phyloP scores from a whole-genome alignment of 2,888 invertebrate genomes.

The Lymantria monacha region DNA sequence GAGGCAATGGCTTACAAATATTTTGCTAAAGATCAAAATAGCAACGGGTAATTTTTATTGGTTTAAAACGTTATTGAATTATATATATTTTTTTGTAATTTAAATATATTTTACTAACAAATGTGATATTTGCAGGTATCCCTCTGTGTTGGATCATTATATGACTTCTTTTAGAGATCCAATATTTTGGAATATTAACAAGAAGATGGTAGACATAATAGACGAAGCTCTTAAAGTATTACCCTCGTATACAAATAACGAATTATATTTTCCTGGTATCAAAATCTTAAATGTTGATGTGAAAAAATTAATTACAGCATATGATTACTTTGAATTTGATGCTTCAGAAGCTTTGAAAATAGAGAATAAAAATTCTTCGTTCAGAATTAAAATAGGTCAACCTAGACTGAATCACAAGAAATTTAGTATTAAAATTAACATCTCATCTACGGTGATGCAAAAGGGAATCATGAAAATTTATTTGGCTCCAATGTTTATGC shows the following conservation, averaged over 20 bases:
- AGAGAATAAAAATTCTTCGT: conserved; percentile 47
- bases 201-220: conserved; percentile 81
- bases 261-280: conserved; percentile 84
- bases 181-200: conserved; percentile 85
- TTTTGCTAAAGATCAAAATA: conserved; percentile 44
- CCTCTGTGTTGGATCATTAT: conserved; percentile 67
- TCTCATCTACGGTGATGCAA: conserved; percentile 82
- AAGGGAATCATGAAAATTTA: conserved; percentile 85
- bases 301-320: conserved; percentile 85
- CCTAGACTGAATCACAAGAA: conserved; percentile 87
- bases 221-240: conserved; percentile 81
- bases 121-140: conserved; percentile 49
- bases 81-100: conserved; percentile 5
- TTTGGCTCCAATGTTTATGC: conserved; percentile 86
- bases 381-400: conserved; percentile 77
- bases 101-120: not conserved
- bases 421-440: conserved; percentile 84
- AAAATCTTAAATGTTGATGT: conserved; percentile 83
- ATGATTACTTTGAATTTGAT: conserved; percentile 85
- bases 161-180: conserved; percentile 87
- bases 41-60: conserved; percentile 45
- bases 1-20: conserved; percentile 54
- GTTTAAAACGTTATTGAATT: conserved; percentile 5
- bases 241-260: conserved; percentile 80
- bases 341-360: conserved; percentile 82